These are phyloP conservation scores for Crenichthys baileyi DNA, from an alignment of 2,797 vertebrate species.

Conservation along the genomic window DNA sequence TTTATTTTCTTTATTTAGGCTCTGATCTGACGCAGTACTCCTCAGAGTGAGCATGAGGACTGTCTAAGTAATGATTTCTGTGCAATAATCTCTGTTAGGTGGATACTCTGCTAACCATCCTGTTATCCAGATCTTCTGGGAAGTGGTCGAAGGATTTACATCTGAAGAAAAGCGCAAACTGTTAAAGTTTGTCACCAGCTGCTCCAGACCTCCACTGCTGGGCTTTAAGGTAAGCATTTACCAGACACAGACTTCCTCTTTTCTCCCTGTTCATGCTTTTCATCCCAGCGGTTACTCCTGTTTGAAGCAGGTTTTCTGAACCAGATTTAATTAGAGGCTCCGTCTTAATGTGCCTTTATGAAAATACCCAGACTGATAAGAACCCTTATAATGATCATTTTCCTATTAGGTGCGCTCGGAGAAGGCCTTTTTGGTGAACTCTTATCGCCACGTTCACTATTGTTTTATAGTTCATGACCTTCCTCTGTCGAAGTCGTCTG, in stretches of 20 bases:
- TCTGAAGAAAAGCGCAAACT: constrained; percentile 97
- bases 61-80: neutral
- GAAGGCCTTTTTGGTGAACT: constrained; percentile 16
- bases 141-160: constrained; percentile 95
- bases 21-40: neutral
- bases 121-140: constrained; percentile 96
- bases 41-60: neutral
- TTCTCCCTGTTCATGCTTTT: neutral
- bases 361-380: constrained; percentile 68
- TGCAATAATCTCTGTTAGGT: constrained; percentile 72
- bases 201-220: constrained; percentile 94
- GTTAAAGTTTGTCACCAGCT: constrained; percentile 97
- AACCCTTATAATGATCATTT: constrained; percentile 59
- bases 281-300: neutral
- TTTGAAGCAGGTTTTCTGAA: constrained; percentile 33
- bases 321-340: constrained; percentile 40
- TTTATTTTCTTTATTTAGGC: neutral
- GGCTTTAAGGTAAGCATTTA: constrained; percentile 91
- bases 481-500: constrained; percentile 53
- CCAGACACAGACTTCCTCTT: constrained; percentile 11
- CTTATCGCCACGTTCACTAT: constrained; percentile 63
- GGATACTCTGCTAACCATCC: constrained; percentile 95
- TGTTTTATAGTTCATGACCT: constrained; percentile 71
- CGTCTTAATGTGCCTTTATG: constrained; percentile 67
- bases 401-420: constrained; percentile 65